These are phyloP conservation scores for Cliona cf. orientalis DNA, from an alignment of 37 sponge, comb jelly and placozoan species.

Conservation along the genomic window DNA sequence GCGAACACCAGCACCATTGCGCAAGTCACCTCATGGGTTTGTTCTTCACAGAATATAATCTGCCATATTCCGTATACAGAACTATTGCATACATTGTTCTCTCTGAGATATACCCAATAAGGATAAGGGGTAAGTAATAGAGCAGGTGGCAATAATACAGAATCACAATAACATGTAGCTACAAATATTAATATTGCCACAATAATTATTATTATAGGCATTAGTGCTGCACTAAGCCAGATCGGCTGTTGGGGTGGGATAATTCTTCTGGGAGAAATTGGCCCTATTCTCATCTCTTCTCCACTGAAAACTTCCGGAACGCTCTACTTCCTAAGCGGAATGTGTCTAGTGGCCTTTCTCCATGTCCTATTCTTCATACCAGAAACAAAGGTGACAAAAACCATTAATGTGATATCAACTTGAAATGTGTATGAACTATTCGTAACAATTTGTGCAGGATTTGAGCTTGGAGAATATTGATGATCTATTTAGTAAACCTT, in stretches of 20 bases:
- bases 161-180: too few species aligned
- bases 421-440: too few species aligned
- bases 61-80: conserved; percentile 7
- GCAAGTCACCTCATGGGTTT: too few species aligned
- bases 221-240: conserved; percentile 2
- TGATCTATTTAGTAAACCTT: too few species aligned
- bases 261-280: not conserved
- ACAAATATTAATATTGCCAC: too few species aligned
- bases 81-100: conserved; percentile 59
- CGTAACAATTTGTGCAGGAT: too few species aligned
- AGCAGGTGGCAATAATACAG: too few species aligned
- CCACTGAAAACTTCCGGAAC: conserved; percentile 46
- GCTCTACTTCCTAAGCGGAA: conserved; percentile 41
- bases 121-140: conserved; percentile 67
- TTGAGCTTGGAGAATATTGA: too few species aligned
- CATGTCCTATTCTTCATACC: conserved; percentile 56
- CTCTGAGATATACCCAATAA: conserved; percentile 70
- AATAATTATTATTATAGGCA: not conserved
- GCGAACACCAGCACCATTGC: too few species aligned
- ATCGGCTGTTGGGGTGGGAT: too few species aligned
- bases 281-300: conserved; percentile 46
- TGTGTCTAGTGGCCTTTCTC: conserved; percentile 18
- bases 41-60: too few species aligned
- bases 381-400: conserved; percentile 83
- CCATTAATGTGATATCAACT: too few species aligned